Percentiles rank a stretch among this genome's conserved stretches.
These are phyloP conservation scores for Acanthacorydalis orientalis DNA, from an alignment of 2,888 invertebrate genomes.

Conservation along the genomic window DNA sequence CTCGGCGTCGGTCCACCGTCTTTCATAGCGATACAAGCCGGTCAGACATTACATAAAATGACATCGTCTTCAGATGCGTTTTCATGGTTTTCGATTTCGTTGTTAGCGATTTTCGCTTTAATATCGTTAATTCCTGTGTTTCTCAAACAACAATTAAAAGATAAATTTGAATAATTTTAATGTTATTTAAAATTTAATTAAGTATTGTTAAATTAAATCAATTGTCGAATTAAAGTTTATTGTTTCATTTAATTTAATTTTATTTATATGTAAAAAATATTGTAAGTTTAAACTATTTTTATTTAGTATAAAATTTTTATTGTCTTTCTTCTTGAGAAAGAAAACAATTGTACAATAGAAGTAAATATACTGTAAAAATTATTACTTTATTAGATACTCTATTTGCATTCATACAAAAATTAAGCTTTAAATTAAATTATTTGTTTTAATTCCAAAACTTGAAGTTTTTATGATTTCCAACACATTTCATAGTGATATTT, in stretches of 20 bases:
- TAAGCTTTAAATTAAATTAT: neutral
- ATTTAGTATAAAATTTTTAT: neutral
- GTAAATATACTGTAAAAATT: neutral
- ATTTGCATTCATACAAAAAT: too few relatives aligned
- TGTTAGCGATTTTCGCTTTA: slow-evolving; percentile 62
- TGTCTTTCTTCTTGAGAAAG: neutral
- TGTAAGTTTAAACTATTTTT: neutral
- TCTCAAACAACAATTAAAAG: slow-evolving; percentile 60
- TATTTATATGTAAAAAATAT: neutral
- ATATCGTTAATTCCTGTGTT: slow-evolving; percentile 78
- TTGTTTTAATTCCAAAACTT: neutral
- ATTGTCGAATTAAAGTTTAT: neutral
- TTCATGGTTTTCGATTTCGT: slow-evolving; percentile 70
- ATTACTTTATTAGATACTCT: too few relatives aligned
- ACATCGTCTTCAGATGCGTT: slow-evolving; percentile 77
- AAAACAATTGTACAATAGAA: neutral
- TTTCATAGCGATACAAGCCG: slow-evolving; percentile 93
- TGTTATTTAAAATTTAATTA: slow-evolving; percentile 3
- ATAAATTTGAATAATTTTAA: slow-evolving; percentile 50
- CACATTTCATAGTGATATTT: too few relatives aligned
- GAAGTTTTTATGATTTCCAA: too few relatives aligned
- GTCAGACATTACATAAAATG: slow-evolving; percentile 85
- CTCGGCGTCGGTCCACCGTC: slow-evolving; percentile 94
- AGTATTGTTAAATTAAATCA: neutral
- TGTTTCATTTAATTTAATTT: neutral